Base-by-base conservation (phyloP, 2,888 invertebrate species). In the Schizaphis graminum region DNA sequence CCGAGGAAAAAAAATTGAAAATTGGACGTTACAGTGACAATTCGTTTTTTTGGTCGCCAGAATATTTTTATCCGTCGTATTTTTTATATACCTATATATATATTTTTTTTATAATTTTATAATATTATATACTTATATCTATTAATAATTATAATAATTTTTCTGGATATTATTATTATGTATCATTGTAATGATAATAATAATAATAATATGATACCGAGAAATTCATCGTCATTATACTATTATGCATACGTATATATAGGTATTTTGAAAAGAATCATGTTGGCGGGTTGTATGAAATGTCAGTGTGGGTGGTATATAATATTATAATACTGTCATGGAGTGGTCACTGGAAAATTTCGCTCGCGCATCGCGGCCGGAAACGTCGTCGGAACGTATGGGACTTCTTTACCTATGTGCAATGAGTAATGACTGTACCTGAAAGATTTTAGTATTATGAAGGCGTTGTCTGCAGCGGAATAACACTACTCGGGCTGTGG, bases 11-110 rank as follows among this genome's bases (percentile, higher is more conserved):
- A 8, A 47, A 49, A n/a, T 35, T 89, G 7, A 24, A 49, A 53
- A 89, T 89, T 49, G 88, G 49, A 53, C 35, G 77, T 89, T 89
- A 49, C 87, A 89, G n/a, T 89, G 53, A 53, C 44, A 47, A 49
- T 47, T 35, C 88, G 47, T 49, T 47, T 89, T 44, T 53, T 49
- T 35, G 47, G 88, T 49, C 47, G 49, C n/a, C 49, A 47, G 47
- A 89, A 89, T 89, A 49, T 89, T 47, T 47, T 49, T 35, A 77
- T 77, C 77, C 35, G 77, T 77, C 77, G 77, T 77, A 53, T 77
- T 77, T 67, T 77, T 77, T 35, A 35, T 77, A 35, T 77, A 77
- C 77, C 77, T 77, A 21, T 77, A 77, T 21, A 21, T 35, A 77
- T 77, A 77, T 77, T 26, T 57, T 7, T 26, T 26, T 26, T 67